Conservation (phyloP, 1,140 invertebrate species). For the Lepidurus arcticus region DNA sequence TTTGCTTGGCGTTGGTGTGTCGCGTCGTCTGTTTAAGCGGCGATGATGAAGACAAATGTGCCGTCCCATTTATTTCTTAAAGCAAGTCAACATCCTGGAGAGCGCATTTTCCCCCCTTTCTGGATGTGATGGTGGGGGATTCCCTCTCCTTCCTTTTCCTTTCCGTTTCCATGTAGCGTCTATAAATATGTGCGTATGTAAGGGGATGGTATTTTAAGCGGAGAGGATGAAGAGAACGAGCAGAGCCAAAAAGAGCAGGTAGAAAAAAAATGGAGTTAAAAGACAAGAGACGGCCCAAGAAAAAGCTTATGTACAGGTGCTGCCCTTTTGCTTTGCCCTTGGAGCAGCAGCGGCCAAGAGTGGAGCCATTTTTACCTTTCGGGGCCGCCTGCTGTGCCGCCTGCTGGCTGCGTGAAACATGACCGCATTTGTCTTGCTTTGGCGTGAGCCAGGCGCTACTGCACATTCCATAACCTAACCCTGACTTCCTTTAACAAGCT, state of each 20-base stretch:
- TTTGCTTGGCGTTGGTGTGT: slow-evolving; percentile 8
- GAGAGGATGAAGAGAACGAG: too few relatives aligned
- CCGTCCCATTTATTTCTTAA: background rate
- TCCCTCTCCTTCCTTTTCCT: background rate
- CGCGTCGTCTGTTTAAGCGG: slow-evolving; percentile 6
- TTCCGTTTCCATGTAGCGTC: too few relatives aligned
- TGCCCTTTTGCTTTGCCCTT: background rate
- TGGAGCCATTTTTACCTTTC: slow-evolving; percentile 1
- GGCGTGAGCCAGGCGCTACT: slow-evolving; percentile 13
- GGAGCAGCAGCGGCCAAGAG: background rate
- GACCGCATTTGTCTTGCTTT: slow-evolving; percentile 21
- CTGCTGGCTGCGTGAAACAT: slow-evolving; percentile 13
- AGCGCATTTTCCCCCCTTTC: background rate
- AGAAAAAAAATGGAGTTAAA: too few relatives aligned
- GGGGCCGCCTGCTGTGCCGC: slow-evolving; percentile 19
- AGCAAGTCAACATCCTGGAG: background rate
- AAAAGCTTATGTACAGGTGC: background rate
- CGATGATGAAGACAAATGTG: slow-evolving; percentile 1
- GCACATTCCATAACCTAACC: background rate
- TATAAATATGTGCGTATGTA: too few relatives aligned
- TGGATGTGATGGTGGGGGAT: background rate
- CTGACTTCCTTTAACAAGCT: background rate
- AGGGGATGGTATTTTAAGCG: too few relatives aligned
- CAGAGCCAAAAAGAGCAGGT: too few relatives aligned
- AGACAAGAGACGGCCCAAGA: background rate